Percentiles rank a stretch among this genome's conserved stretches.
Evolutionary conservation across 2,113 vertebrate genomes (phyloP).

Genomic region (Antechinus flavipes): DNA sequence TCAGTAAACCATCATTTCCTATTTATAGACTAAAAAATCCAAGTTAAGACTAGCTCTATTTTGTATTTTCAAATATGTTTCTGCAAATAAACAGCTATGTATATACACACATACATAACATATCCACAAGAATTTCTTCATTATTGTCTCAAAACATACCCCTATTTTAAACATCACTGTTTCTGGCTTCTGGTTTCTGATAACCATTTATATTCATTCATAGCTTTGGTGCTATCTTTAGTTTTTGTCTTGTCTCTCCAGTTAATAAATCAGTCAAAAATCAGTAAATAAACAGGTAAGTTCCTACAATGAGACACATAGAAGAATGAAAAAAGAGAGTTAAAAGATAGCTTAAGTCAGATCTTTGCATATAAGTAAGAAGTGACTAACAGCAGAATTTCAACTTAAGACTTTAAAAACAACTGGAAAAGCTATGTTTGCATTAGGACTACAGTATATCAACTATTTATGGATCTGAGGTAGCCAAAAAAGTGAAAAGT

Average conservation of each 20-base stretch:
- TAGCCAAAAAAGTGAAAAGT: background rate
- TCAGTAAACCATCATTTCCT: conserved; percentile 32
- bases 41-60: conserved; percentile 7
- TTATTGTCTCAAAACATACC: background rate
- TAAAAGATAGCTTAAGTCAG: background rate
- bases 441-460: background rate
- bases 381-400: background rate
- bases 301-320: background rate
- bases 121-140: background rate
- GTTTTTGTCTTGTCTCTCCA: background rate
- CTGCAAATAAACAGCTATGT: background rate
- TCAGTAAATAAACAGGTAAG: background rate
- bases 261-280: background rate
- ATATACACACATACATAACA: no score
- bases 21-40: conserved; percentile 23
- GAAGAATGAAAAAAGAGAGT: background rate
- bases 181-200: background rate
- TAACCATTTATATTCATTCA: background rate
- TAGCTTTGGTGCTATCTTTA: background rate
- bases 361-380: background rate
- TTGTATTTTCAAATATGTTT: background rate
- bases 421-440: background rate
- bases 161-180: background rate
- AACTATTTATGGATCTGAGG: background rate
- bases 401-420: background rate